phyloP scores from a whole-genome alignment of 37 sponge, comb jelly and placozoan species.

The Ephydatia muelleri region DNA sequence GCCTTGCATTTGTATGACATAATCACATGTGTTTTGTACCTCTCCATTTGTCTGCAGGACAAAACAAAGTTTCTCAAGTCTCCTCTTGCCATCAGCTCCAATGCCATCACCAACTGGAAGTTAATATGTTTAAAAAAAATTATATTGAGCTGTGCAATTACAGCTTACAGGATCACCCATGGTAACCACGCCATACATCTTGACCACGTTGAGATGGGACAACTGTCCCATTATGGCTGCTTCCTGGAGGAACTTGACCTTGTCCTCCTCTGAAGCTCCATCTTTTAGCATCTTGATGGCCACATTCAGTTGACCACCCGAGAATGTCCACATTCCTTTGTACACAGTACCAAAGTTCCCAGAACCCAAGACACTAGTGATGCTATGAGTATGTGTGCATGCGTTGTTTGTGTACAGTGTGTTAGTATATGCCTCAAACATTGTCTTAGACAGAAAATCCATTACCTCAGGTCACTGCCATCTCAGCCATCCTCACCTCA shows the following conservation, averaged over 20 bases:
- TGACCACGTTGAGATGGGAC: constrained; percentile 65
- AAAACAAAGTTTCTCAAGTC: constrained; percentile 22
- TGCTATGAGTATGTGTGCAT: no score
- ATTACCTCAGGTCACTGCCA: no score
- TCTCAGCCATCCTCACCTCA: no score
- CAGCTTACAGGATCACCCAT: constrained; percentile 58
- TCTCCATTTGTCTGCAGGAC: not conserved
- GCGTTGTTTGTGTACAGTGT: no score
- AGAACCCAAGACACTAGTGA: constrained; percentile 5
- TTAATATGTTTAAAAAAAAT: not conserved
- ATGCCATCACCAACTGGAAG: constrained; percentile 48
- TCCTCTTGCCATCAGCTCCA: constrained; percentile 59
- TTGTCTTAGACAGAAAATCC: no score
- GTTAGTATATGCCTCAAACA: no score
- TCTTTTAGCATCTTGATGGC: constrained; percentile 35
- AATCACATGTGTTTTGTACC: not conserved
- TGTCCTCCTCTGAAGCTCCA: constrained; percentile 13
- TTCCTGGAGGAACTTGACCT: constrained; percentile 68
- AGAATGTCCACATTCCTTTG: constrained; percentile 25
- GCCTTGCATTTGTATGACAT: not conserved
- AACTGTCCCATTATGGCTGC: constrained; percentile 80
- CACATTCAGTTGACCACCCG: constrained; percentile 3
- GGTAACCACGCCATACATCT: constrained; percentile 66
- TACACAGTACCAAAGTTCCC: constrained; percentile 51
- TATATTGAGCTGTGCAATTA: not conserved